A percentile compares a stretch with the other conserved stretches of the same genome.
Evolutionary conservation across 64 coral and sea anemone species (phyloP).

Genomic region (Astreopora myriophthalma): DNA sequence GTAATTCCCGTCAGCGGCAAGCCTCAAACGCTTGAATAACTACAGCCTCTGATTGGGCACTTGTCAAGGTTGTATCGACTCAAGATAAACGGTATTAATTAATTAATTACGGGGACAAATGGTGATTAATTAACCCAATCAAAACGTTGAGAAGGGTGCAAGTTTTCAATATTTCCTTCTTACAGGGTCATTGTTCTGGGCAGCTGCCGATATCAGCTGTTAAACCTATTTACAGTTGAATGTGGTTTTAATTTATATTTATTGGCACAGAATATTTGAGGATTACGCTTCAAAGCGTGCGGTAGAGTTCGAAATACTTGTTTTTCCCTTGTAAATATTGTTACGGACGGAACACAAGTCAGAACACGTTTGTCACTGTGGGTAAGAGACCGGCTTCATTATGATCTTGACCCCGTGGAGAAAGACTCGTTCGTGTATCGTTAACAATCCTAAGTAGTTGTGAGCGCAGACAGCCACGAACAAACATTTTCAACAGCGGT

Average conservation of each 20-base stretch:
- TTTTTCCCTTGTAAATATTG: conserved; percentile 55
- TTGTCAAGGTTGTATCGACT: conserved; percentile 86
- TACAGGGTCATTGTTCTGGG: conserved; percentile 71
- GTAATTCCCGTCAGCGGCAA: conserved; percentile 76
- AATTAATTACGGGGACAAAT: conserved; percentile 99
- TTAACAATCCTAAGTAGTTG: conserved; percentile 15
- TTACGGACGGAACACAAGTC: conserved; percentile 62
- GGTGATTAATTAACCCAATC: conserved; percentile 99
- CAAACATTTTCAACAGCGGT: conserved; percentile 40
- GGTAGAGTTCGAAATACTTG: conserved; percentile 71
- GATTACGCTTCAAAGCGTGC: conserved; percentile 74
- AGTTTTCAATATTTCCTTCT: conserved; percentile 86
- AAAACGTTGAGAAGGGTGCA: conserved; percentile 88
- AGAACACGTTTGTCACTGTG: conserved; percentile 14
- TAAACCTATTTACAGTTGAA: conserved; percentile 84
- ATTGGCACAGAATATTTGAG: conserved; percentile 72
- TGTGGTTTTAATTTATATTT: conserved; percentile 88
- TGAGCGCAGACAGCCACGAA: background rate
- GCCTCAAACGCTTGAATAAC: conserved; percentile 47
- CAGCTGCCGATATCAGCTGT: conserved; percentile 90
- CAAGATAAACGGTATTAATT: conserved; percentile 98
- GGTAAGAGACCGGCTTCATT: conserved; percentile 52
- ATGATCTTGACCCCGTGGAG: conserved; percentile 77
- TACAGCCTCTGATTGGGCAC: conserved; percentile 51
- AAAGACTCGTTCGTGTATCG: conserved; percentile 16